Conservation (phyloP, 2,888 invertebrate species). For the Metalampra italica region DNA sequence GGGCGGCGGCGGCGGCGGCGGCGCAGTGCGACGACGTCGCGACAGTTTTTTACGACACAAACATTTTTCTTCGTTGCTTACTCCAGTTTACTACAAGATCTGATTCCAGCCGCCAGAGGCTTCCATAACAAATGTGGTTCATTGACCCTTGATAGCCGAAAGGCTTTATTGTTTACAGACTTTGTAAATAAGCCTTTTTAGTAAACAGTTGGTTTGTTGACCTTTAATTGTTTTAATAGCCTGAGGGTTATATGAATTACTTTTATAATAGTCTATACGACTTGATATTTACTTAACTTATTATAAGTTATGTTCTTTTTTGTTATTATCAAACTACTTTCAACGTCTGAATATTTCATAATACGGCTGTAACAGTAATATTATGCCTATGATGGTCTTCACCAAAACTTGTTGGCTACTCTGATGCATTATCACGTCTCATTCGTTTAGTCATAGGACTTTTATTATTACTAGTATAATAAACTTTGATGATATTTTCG, state of each 20-base stretch:
- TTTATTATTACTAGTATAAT: too few species aligned
- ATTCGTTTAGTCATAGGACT: neutral
- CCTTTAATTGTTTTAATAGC: neutral
- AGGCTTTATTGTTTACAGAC: neutral
- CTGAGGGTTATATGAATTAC: neutral
- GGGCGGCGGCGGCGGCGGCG: slow-evolving; percentile 20
- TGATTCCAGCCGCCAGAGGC: neutral
- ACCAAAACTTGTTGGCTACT: too few species aligned
- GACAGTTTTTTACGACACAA: neutral
- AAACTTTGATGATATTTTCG: too few species aligned
- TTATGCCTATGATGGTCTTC: too few species aligned
- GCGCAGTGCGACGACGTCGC: slow-evolving; percentile 18
- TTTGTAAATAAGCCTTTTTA: neutral
- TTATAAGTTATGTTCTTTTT: too few species aligned
- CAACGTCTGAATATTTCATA: too few species aligned
- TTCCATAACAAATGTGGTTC: neutral
- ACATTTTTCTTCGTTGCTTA: too few species aligned
- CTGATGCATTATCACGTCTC: neutral
- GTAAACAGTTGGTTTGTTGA: neutral
- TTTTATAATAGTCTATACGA: neutral
- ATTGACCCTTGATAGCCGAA: neutral
- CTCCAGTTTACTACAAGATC: neutral
- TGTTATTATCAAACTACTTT: too few species aligned
- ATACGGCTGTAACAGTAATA: too few species aligned
- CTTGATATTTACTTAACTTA: too few species aligned